Evolutionary conservation across 2,113 vertebrate species (phyloP), one percentile per base, ranked within the genome.

Genomic region (Amblyornis subalaris): DNA sequence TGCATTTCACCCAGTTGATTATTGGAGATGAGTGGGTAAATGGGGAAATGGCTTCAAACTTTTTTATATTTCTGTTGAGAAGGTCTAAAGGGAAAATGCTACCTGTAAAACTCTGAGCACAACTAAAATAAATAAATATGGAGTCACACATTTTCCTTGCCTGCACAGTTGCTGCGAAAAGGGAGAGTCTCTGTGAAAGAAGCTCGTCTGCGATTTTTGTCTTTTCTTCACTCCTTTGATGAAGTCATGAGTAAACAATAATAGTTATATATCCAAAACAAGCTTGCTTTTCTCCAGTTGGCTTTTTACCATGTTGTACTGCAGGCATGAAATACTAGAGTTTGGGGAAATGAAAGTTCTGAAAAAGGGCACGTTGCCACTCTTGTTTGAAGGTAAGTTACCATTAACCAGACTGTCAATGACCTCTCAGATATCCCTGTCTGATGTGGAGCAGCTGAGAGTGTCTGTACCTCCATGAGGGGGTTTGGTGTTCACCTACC

Each of bases 51-150:
- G 90, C 72, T 95, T 94, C 88, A 93, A 57, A 70, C 64, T 72
- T 94, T 91, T 94, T 95, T 90, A 42, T 94, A 74, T 95, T 85
- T 95, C 94, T 95, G 91, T 95, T 96, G 93, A 95, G 94, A 95
- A 91, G 93, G 91, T 95, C 88, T 94, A 93, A 95, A 95, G 95
- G 94, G 93, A 96, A 93, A 90, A 95, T 71, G 60, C 88, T 96
- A 77, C 90, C 94, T 94, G 90, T 95, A 90, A 94, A 94, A 95
- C 93, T 95, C 94, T 95, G 93, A 96, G 93, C 95, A 95, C 95
- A 96, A 96, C 84, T 93, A 57, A 92, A 96, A 94, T 91, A 94
- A 95, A 95, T 81, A 74, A 89, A 85, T 79, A 89, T 0, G 62
- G 87, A 89, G 64, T 94, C 93, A 94, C 84, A 60, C 21, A 2